Conservation (phyloP, 2,113 vertebrate species). For the Sardina pilchardus region DNA sequence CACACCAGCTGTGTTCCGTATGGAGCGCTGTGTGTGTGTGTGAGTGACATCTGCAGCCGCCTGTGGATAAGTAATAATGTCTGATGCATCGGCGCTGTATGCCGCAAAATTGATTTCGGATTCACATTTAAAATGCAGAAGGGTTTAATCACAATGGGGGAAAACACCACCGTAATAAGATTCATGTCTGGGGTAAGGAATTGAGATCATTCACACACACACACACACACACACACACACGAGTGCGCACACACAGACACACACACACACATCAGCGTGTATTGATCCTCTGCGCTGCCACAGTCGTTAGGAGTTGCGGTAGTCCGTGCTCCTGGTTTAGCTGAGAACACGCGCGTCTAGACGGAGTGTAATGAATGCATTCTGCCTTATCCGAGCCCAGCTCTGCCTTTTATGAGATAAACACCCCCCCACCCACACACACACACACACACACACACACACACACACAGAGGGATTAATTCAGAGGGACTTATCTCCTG, state of each 20-base stretch:
- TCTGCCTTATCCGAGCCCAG: slow-evolving; percentile 12
- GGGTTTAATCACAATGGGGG: neutral
- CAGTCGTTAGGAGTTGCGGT: neutral
- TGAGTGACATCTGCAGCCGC: no score
- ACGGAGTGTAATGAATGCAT: slow-evolving; percentile 23
- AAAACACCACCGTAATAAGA: neutral
- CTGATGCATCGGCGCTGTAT: no score
- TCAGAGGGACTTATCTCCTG: neutral
- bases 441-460: neutral
- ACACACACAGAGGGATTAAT: neutral
- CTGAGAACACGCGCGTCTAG: slow-evolving; percentile 22
- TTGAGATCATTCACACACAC: neutral
- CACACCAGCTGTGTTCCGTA: no score
- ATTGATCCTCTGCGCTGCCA: neutral
- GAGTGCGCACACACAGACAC: neutral
- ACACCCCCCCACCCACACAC: neutral
- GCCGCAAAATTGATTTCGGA: no score
- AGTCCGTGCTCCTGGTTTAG: neutral
- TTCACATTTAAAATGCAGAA: slow-evolving; percentile 7
- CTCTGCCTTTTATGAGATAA: slow-evolving; percentile 21
- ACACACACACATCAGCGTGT: neutral
- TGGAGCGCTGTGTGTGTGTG: no score
- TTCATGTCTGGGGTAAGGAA: neutral
- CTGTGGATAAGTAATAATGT: no score
- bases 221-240: neutral